Evolutionary conservation across 1,140 invertebrate genomes (phyloP), one percentile per base, ranked within the genome.

Genomic region (Drosophila serrata): DNA sequence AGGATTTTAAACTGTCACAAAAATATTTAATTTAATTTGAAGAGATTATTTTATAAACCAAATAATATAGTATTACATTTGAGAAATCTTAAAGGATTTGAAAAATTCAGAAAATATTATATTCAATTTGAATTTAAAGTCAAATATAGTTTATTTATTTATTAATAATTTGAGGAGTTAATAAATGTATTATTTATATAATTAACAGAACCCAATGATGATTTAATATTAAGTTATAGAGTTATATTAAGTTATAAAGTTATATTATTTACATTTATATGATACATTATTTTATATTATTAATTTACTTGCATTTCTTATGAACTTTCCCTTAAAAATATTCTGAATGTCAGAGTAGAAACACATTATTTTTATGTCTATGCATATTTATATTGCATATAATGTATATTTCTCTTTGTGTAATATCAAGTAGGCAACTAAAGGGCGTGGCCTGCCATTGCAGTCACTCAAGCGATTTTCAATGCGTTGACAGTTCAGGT

Each of bases 401-500:
- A 31, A 33, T 1, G 8, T 19, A 6, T 35, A 15, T 15, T 33
- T 22, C 22, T 15, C 12, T 11, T 6, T 35, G 17, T 53, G 49
- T 15, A 22, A 0, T 35, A 3, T 22, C 6, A 35, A 22, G 13
- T 31, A 42, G 39, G 24, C 69, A 56, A 62, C 27, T 11, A 62
- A 43, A 29, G 53, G 53, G 64, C 79, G 84, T 88, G 84, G 65
- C 57, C 48, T 19, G 19, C n/a, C 22, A 31, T 58, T 76, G 70
- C 64, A 84, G 63, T 85, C 76, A 82, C 76, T 85, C 70, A 82
- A 80, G 45, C 48, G 72, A 79, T 82, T 88, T 87, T 72, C 61
- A 86, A 86, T 79, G 82, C 82, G 82, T 86, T 86, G 82, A 86
- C 82, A 86, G 82, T 82, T 82, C 85, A 65, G 79, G 53, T 49